Conservation (phyloP, 1,140 invertebrate genomes). For the Coelopa frigida region DNA sequence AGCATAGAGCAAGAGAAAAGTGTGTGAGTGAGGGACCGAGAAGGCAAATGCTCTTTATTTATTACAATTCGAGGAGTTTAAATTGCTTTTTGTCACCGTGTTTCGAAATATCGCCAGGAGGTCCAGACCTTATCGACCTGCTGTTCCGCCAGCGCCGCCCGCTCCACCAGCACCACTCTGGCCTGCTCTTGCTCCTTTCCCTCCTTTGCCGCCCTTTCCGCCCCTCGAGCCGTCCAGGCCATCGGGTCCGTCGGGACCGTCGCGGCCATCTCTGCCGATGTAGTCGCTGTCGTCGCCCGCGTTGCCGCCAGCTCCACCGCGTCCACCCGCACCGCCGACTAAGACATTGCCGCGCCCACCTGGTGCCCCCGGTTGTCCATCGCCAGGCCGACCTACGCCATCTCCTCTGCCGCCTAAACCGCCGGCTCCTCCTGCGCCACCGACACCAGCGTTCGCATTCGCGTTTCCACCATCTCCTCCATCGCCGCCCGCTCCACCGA, state of each 20-base stretch:
- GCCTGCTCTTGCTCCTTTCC: constrained; percentile 37
- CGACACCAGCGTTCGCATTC: constrained; percentile 31
- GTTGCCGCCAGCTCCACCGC: constrained; percentile 26
- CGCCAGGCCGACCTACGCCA: constrained; percentile 5
- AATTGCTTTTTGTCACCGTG: no score
- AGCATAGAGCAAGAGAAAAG: no score
- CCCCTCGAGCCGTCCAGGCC: constrained; percentile 33
- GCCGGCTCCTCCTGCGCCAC: constrained; percentile 30
- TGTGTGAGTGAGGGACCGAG: no score
- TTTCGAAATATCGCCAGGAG: no score
- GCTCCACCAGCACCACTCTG: constrained; percentile 41
- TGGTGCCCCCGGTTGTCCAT: no score
- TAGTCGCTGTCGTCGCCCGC: constrained; percentile 21
- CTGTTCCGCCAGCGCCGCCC: constrained; percentile 40
- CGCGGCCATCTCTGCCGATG: constrained; percentile 34
- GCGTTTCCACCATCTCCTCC: constrained; percentile 30
- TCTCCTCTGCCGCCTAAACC: constrained; percentile 19
- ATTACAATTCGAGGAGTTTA: no score
- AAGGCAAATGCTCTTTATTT: no score
- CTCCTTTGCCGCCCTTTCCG: constrained; percentile 35
- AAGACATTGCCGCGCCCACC: constrained; percentile 23
- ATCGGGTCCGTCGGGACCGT: constrained; percentile 25
- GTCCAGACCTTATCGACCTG: no score
- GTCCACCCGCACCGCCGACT: constrained; percentile 23
- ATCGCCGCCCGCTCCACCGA: constrained; percentile 22